Evolutionary conservation across 2,113 vertebrate genomes (phyloP).

Genomic region (Mixornis gularis): DNA sequence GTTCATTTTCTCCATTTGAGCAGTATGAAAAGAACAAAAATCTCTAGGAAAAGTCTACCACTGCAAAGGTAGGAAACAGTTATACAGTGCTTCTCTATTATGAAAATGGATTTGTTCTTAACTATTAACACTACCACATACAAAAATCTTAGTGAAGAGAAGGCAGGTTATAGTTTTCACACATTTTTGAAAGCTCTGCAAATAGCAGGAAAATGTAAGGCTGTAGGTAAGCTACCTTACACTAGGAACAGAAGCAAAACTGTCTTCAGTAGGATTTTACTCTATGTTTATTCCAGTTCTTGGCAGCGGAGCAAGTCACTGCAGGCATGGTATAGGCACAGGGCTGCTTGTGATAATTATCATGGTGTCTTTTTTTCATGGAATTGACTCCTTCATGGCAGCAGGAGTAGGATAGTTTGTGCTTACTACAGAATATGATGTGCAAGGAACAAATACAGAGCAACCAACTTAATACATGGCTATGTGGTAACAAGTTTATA

Average conservation of each 20-base stretch:
- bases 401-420: neutral
- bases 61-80: neutral
- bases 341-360: neutral
- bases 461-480: accelerated
- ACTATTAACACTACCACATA: neutral
- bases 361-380: neutral
- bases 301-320: neutral
- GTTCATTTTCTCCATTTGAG: neutral
- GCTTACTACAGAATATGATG: neutral
- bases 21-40: neutral
- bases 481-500: neutral
- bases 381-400: neutral
- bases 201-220: neutral
- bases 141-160: neutral
- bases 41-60: neutral
- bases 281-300: neutral
- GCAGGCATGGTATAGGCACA: neutral
- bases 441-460: neutral
- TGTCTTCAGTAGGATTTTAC: neutral
- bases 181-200: neutral
- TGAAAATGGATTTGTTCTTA: neutral
- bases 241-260: neutral
- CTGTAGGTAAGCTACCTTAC: neutral
- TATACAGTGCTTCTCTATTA: neutral
- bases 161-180: neutral